These are phyloP conservation scores for Mormyrus iriodes DNA, from an alignment of 2,113 vertebrate species.

Conservation along the genomic window DNA sequence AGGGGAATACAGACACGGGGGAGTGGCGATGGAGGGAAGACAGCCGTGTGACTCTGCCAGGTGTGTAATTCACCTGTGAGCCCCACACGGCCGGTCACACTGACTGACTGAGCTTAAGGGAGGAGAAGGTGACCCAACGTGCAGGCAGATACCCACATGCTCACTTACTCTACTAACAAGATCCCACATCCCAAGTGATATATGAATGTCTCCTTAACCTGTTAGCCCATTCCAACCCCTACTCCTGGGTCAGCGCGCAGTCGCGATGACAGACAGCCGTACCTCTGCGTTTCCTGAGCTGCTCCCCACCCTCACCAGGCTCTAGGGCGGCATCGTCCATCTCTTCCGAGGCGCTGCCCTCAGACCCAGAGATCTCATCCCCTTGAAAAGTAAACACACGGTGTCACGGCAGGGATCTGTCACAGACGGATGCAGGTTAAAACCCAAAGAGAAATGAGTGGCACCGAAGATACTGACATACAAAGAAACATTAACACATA, in stretches of 20 bases:
- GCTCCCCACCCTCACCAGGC: background rate
- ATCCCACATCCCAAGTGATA: background rate
- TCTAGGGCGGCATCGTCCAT: background rate
- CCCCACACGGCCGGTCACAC: background rate
- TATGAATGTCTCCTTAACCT: background rate
- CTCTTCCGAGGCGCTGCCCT: background rate
- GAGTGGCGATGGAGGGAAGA: background rate
- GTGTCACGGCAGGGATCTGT: background rate
- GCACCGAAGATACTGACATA: background rate
- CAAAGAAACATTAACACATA: background rate
- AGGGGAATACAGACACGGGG: too few relatives aligned
- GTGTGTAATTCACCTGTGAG: background rate
- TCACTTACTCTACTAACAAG: too few relatives aligned
- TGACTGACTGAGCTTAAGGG: background rate
- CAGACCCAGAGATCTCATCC: conserved; percentile 1
- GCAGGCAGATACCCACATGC: too few relatives aligned
- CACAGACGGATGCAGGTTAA: background rate
- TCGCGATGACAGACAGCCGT: background rate
- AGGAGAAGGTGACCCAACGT: background rate
- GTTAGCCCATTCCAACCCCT: background rate
- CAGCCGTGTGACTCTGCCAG: background rate
- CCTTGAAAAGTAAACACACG: background rate
- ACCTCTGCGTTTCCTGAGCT: background rate
- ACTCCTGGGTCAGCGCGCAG: background rate
- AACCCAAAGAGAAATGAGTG: background rate